phyloP scores from a whole-genome alignment of 2,797 vertebrate species.

The Peromyscus aztecus region DNA sequence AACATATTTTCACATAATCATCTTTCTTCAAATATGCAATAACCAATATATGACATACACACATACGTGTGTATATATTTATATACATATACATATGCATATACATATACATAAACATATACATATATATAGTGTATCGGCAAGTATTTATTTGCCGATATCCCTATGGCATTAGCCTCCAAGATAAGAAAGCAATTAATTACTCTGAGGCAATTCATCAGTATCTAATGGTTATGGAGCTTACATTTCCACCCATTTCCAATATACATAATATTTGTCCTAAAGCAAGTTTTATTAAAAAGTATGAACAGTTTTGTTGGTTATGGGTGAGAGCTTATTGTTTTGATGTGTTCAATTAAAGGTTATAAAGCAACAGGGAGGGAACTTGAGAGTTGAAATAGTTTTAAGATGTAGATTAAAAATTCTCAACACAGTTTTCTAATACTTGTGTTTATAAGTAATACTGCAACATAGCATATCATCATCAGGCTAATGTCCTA shows the following conservation, averaged over 20 bases:
- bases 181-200: neutral
- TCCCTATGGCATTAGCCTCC: neutral
- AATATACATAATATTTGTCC: neutral
- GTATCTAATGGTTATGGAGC: neutral
- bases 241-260: conserved; percentile 51
- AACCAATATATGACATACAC: neutral
- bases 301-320: neutral
- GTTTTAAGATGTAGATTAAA: neutral
- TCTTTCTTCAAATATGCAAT: neutral
- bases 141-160: neutral
- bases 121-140: neutral
- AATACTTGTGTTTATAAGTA: conserved; percentile 15
- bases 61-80: neutral
- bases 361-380: neutral
- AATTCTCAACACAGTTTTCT: neutral
- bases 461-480: neutral
- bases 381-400: neutral
- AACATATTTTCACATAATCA: neutral
- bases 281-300: conserved; percentile 1
- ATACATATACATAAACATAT: neutral
- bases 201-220: neutral
- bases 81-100: too few species aligned
- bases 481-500: neutral
- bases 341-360: conserved; percentile 29
- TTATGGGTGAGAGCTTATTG: neutral